Conservation (phyloP, 1,140 invertebrate species). For the Babylonia areolata region DNA sequence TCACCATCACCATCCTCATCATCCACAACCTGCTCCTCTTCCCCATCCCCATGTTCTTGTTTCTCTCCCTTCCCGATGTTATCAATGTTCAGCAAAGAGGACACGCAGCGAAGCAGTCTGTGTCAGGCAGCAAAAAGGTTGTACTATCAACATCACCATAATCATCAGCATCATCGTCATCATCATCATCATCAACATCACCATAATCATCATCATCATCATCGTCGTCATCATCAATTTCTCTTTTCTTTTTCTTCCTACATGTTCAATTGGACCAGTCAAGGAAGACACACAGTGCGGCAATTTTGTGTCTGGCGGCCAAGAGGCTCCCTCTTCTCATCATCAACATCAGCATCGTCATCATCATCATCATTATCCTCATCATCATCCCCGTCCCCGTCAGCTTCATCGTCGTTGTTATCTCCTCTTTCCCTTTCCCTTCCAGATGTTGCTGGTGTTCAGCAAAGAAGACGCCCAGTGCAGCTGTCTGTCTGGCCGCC, state of each 20-base stretch:
- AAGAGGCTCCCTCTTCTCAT: too few relatives aligned
- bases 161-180: too few relatives aligned
- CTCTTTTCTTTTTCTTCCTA: too few relatives aligned
- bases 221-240: neutral
- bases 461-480: slow-evolving; percentile 81
- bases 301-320: too few relatives aligned
- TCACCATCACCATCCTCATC: neutral
- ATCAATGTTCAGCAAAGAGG: neutral
- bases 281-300: too few relatives aligned
- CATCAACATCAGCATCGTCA: too few relatives aligned
- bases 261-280: too few relatives aligned
- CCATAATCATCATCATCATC: neutral
- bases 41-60: neutral
- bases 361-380: too few relatives aligned
- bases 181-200: neutral
- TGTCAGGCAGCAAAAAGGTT: too few relatives aligned
- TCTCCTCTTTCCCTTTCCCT: slow-evolving; percentile 33
- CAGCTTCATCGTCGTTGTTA: neutral
- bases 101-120: neutral
- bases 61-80: neutral
- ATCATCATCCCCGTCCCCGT: too few relatives aligned
- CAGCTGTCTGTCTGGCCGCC: slow-evolving; percentile 80
- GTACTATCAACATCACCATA: too few relatives aligned
- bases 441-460: slow-evolving; percentile 83
- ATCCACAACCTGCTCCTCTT: neutral